Evolutionary conservation across 2,113 vertebrate species (phyloP).

Genomic region (Microcebus ravelobensis): DNA sequence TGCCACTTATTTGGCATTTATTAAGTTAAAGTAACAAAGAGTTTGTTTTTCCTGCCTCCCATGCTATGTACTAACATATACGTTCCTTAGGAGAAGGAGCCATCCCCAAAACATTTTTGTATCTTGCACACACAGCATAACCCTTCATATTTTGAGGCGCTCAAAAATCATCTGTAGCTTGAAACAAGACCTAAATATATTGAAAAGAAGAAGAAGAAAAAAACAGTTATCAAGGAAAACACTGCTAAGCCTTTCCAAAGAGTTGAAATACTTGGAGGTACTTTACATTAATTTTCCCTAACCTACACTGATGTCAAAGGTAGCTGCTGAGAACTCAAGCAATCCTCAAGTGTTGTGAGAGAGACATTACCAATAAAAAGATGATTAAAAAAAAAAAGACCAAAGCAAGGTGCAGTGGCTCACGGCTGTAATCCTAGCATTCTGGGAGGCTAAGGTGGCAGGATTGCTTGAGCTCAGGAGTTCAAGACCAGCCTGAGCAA

Average conservation of each 20-base stretch:
- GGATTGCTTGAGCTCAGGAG: too few species aligned
- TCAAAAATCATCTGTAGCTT: neutral
- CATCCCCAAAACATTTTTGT: neutral
- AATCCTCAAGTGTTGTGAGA: neutral
- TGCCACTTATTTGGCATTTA: neutral
- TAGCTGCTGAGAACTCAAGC: neutral
- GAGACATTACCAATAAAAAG: neutral
- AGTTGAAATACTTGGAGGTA: neutral
- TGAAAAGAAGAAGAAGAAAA: neutral
- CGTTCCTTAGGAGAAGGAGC: neutral
- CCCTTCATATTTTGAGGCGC: neutral
- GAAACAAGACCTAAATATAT: slow-evolving; percentile 5
- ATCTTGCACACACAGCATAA: neutral
- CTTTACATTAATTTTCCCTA: neutral
- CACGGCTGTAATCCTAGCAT: too few species aligned
- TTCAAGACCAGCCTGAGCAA: too few species aligned
- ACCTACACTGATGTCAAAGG: neutral
- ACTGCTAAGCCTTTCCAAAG: neutral
- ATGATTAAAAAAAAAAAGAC: neutral
- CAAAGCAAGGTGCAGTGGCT: too few species aligned
- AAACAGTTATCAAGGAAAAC: neutral
- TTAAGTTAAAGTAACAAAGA: neutral
- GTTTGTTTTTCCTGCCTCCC: neutral
- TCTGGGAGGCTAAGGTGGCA: too few species aligned
- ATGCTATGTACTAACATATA: neutral